These are phyloP conservation scores for Petrolisthes manimaculis DNA, from an alignment of 2,888 invertebrate genomes.

Conservation along the genomic window DNA sequence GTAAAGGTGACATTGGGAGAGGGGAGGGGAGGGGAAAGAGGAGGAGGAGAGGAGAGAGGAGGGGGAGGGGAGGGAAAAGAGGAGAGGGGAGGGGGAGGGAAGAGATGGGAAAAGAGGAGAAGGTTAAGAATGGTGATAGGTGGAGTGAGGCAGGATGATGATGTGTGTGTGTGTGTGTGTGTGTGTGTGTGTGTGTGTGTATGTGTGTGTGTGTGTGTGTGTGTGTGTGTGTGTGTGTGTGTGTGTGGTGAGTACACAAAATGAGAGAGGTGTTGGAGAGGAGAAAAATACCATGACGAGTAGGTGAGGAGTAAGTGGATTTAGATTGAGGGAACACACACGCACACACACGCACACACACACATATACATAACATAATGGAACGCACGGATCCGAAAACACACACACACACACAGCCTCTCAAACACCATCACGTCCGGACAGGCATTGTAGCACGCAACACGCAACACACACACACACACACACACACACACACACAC, in stretches of 20 bases:
- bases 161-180: background rate
- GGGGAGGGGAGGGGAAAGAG: too few species aligned
- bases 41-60: too few species aligned
- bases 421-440: background rate
- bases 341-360: slow-evolving; percentile 5
- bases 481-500: background rate
- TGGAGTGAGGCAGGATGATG: background rate
- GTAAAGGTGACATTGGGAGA: too few species aligned
- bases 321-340: background rate
- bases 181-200: background rate
- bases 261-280: background rate
- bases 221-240: background rate
- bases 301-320: background rate
- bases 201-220: background rate
- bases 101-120: background rate
- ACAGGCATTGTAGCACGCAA: too few species aligned
- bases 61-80: too few species aligned
- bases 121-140: background rate
- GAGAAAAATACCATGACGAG: background rate
- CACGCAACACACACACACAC: background rate
- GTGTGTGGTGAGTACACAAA: background rate
- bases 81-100: background rate
- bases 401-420: background rate
- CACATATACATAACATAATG: background rate
- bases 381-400: background rate